Percentiles rank a stretch among this genome's conserved stretches.
Conservation (phyloP, 2,797 vertebrate species). For the Crenuchus spilurus region DNA sequence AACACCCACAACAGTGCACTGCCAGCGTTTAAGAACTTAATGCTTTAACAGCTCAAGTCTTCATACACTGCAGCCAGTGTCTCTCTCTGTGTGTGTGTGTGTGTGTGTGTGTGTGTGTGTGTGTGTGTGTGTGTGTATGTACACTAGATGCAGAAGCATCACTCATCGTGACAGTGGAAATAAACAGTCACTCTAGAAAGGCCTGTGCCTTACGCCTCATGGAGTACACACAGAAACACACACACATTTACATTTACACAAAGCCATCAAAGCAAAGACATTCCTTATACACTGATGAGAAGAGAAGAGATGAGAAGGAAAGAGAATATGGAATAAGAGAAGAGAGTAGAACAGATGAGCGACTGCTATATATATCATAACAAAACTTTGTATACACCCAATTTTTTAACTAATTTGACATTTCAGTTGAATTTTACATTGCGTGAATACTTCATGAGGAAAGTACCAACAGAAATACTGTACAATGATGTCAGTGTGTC, state of each 20-base stretch:
- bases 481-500: no score
- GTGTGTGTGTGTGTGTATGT: slow-evolving; percentile 15
- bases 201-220: neutral
- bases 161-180: slow-evolving; percentile 56
- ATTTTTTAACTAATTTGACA: no score
- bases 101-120: neutral
- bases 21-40: slow-evolving; percentile 42
- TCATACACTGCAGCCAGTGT: slow-evolving; percentile 43
- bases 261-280: neutral
- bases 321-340: neutral
- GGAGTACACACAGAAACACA: slow-evolving; percentile 18
- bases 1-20: slow-evolving; percentile 23
- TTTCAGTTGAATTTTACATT: no score
- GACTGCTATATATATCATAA: no score
- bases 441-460: neutral
- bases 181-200: slow-evolving; percentile 45
- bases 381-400: no score
- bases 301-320: neutral
- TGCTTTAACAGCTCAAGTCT: slow-evolving; percentile 32
- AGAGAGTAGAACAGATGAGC: neutral
- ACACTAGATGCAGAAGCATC: slow-evolving; percentile 40
- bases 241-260: neutral
- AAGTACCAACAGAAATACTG: no score
- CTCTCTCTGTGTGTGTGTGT: neutral
- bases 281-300: neutral